A percentile compares a stretch with the other conserved stretches of the same genome.
Conservation (phyloP, 2,797 vertebrate genomes). For the Anabas testudineus region DNA sequence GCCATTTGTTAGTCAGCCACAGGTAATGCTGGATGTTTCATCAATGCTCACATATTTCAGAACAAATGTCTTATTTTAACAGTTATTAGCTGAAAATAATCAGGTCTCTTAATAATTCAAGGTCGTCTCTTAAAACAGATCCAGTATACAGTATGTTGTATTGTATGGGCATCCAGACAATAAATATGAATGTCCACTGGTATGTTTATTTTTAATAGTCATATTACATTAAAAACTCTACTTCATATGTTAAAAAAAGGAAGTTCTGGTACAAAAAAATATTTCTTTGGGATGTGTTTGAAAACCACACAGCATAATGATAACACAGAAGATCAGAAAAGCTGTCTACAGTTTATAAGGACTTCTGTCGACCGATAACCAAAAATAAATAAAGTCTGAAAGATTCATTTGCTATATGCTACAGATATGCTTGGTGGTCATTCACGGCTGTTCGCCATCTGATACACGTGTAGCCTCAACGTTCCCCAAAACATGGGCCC, state of each 20-base stretch:
- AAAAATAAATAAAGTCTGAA: neutral
- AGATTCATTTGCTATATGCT: neutral
- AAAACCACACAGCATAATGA: constrained; percentile 22
- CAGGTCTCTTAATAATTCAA: neutral
- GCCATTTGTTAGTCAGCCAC: constrained; percentile 42
- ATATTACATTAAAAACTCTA: constrained; percentile 41
- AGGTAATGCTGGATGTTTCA: constrained; percentile 1
- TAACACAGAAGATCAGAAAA: neutral
- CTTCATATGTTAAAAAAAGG: constrained; percentile 29
- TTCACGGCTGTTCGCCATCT: constrained; percentile 68
- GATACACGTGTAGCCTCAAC: constrained; percentile 72
- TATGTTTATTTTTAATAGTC: constrained; percentile 43
- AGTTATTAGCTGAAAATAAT: neutral
- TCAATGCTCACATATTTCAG: neutral
- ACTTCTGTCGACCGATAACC: neutral
- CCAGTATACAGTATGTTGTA: neutral
- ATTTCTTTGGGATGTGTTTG: constrained; percentile 48
- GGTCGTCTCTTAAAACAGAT: neutral
- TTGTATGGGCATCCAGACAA: neutral
- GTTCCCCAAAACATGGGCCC: constrained; percentile 56
- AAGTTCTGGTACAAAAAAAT: constrained; percentile 62
- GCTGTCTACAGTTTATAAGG: neutral
- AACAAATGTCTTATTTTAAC: neutral
- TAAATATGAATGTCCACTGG: neutral
- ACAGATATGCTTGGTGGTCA: no score